Conservation (phyloP, 2,113 vertebrate genomes). For the Phodopus roborovskii region DNA sequence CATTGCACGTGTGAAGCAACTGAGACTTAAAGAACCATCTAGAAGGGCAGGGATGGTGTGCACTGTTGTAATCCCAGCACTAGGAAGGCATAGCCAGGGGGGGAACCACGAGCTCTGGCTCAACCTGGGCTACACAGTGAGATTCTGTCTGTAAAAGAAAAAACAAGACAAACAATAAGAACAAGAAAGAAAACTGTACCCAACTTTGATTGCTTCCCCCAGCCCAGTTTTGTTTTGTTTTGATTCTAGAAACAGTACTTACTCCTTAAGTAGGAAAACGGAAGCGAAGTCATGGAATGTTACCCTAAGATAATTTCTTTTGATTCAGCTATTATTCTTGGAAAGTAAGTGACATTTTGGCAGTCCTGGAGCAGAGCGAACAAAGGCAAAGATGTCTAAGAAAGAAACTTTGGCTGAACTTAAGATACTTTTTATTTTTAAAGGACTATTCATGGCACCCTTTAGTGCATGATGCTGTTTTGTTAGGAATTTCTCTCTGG, state of each 20-base stretch:
- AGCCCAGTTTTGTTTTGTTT: neutral
- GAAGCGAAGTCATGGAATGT: slow-evolving; percentile 46
- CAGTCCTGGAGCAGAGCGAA: slow-evolving; percentile 20
- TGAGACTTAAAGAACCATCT: neutral
- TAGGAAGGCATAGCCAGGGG: neutral
- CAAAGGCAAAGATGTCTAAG: slow-evolving; percentile 59
- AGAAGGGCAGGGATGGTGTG: neutral
- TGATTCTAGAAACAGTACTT: slow-evolving; percentile 8
- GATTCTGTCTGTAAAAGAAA: neutral
- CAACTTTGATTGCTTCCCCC: slow-evolving; percentile 41
- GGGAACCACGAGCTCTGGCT: neutral
- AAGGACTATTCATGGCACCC: neutral
- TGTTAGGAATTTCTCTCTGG: slow-evolving; percentile 35
- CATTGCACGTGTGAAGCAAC: neutral
- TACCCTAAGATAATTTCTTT: slow-evolving; percentile 70
- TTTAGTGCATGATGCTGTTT: slow-evolving; percentile 56
- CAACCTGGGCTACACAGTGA: neutral
- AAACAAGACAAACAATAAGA: neutral
- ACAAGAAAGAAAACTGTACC: neutral
- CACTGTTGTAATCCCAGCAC: neutral
- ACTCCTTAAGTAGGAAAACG: neutral
- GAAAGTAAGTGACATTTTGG: slow-evolving; percentile 53
- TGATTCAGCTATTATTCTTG: slow-evolving; percentile 64
- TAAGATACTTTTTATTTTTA: slow-evolving; percentile 53
- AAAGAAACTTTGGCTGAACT: slow-evolving; percentile 46